These are phyloP conservation scores for Micrasema minimum DNA, from an alignment of 1,140 invertebrate genomes.

Conservation along the genomic window DNA sequence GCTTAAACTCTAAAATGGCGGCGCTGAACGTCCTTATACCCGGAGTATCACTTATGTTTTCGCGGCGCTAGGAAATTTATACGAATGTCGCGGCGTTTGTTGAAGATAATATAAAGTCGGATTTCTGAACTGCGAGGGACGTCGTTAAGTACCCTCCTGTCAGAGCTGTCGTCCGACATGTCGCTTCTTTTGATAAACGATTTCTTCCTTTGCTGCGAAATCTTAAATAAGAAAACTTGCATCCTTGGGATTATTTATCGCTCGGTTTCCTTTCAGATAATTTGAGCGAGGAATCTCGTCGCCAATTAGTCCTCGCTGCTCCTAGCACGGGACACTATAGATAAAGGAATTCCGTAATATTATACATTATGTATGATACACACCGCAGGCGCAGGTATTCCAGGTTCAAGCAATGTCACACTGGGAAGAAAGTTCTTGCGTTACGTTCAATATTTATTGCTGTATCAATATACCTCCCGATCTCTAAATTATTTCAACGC, in stretches of 20 bases:
- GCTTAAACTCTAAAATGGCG: background rate
- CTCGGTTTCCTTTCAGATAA: background rate
- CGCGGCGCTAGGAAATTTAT: conserved; percentile 8
- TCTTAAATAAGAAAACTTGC: conserved; percentile 5
- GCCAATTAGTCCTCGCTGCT: conserved; percentile 20
- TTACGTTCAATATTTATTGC: too few relatives aligned
- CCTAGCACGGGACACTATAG: background rate
- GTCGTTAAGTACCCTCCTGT: conserved; percentile 23
- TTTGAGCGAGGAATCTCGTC: conserved; percentile 8
- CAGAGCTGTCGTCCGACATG: conserved; percentile 19
- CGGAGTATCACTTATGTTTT: background rate
- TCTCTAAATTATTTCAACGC: too few relatives aligned
- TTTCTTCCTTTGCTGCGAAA: conserved; percentile 8
- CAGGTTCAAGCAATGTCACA: too few relatives aligned
- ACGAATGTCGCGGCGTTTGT: conserved; percentile 1
- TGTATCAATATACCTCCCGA: too few relatives aligned
- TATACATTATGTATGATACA: background rate
- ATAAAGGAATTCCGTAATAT: background rate
- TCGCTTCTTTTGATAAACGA: conserved; percentile 26
- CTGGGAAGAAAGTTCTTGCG: too few relatives aligned
- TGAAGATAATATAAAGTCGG: conserved; percentile 2
- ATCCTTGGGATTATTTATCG: conserved; percentile 15
- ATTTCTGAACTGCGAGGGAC: background rate
- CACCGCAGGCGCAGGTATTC: too few relatives aligned
- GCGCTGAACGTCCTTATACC: background rate